phyloP scores from a whole-genome alignment of 2,888 invertebrate species.

The Philaethria dido region DNA sequence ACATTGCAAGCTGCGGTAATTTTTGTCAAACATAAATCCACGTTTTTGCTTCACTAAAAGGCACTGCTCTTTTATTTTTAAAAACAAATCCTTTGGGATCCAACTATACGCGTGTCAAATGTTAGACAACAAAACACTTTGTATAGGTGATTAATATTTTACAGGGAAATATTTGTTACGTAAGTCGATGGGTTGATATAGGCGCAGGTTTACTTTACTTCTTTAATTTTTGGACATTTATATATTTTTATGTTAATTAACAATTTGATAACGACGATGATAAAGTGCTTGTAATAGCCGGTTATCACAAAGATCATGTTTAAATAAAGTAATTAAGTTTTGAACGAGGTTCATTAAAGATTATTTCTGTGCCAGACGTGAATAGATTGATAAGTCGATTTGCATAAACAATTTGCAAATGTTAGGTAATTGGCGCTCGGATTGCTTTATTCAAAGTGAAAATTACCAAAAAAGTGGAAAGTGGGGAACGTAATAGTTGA shows the following conservation, averaged over 20 bases:
- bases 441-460: no score
- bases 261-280: no score
- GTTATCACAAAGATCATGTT: no score
- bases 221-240: background rate
- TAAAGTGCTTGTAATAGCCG: no score
- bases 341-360: no score
- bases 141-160: conserved; percentile 41
- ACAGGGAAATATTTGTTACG: conserved; percentile 22
- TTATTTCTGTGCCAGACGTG: no score
- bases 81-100: conserved; percentile 42
- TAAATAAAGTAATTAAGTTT: no score
- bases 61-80: conserved; percentile 41
- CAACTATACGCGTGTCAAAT: conserved; percentile 35
- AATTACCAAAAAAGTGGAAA: no score
- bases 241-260: background rate
- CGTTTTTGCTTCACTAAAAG: conserved; percentile 41
- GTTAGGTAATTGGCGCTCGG: no score
- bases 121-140: conserved; percentile 40
- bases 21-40: conserved; percentile 36
- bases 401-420: no score
- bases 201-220: background rate
- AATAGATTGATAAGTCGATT: no score
- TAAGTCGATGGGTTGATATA: background rate
- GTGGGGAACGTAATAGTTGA: no score
- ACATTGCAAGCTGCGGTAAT: conserved; percentile 16